Base-by-base conservation (phyloP, 2,888 invertebrate genomes). In the Phaonia tiefii region DNA sequence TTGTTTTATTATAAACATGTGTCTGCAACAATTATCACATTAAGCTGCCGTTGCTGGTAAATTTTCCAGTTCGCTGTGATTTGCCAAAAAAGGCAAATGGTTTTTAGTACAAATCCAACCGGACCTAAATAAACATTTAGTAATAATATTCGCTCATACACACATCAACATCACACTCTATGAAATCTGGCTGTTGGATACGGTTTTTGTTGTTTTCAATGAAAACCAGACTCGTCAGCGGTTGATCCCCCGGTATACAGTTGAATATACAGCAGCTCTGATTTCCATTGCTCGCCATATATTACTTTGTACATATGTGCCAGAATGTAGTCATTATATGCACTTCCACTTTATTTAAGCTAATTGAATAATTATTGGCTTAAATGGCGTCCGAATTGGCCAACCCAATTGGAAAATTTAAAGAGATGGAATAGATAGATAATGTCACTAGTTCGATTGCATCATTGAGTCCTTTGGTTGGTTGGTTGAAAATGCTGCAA, bases 11-110 rank as follows among this genome's bases (percentile, higher is more conserved):
- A 54, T 80, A 75, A 75, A 75, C 75, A 80, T 56, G 75, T 76
- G 80, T 80, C 77, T 77, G 80, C 80, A 71, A 70, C 70, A 80
- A 80, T 80, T 80, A 80, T 80, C 80, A 75, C 66, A 31, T 56
- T 63, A 31, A 72, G 63, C 20, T 20, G 51, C 72, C 44, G 63
- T 63, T 46, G 4, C 37, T 56, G 66, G 4, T 22, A 39, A 10
- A 46, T 51, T 10, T 51, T 51, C 26, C 60, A 11, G 60, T 25
- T 44, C n/a, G 31, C 26, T 17, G 39, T 54, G 54, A 71, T 73
- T 31, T 80, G 49, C 71, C 79, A 49, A 73, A 73, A 73, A 74
- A 80, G 70, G 49, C 31, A 71, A 76, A 56, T 69, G 25, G 13
- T 58, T 51, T 67, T 74, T 58, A 80, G 44, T 74, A 72, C 20